These are phyloP conservation scores for Psilopogon haemacephalus DNA, from an alignment of 2,113 vertebrate genomes.

Conservation along the genomic window DNA sequence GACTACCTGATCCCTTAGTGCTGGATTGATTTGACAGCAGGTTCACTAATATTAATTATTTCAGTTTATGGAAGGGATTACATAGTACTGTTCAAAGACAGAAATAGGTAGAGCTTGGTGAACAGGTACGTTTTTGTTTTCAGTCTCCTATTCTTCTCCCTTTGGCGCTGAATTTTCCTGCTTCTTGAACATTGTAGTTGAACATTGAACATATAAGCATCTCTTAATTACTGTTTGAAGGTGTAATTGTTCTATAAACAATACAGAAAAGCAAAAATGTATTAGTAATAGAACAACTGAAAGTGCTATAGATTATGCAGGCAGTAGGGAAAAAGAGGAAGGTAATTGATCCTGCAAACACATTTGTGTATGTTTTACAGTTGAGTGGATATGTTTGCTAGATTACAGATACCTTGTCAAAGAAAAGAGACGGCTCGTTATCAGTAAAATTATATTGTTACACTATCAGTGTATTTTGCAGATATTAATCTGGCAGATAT, in stretches of 20 bases:
- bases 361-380: fast-evolving
- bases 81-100: fast-evolving
- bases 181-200: background rate
- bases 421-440: background rate
- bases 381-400: background rate
- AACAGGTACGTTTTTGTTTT: background rate
- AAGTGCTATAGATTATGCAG: background rate
- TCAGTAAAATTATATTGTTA: background rate
- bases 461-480: background rate
- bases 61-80: background rate
- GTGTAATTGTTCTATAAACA: background rate
- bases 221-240: background rate
- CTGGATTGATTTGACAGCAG: background rate
- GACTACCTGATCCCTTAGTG: background rate
- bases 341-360: background rate
- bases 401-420: background rate
- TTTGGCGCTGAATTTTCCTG: background rate
- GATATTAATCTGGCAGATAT: background rate
- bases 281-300: background rate
- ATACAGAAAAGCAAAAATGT: background rate
- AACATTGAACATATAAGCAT: background rate
- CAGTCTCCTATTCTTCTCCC: background rate
- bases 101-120: background rate
- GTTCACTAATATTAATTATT: background rate
- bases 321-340: background rate